Evolutionary conservation across 1,140 invertebrate species (phyloP).

Genomic region (Bicyclus anynana): DNA sequence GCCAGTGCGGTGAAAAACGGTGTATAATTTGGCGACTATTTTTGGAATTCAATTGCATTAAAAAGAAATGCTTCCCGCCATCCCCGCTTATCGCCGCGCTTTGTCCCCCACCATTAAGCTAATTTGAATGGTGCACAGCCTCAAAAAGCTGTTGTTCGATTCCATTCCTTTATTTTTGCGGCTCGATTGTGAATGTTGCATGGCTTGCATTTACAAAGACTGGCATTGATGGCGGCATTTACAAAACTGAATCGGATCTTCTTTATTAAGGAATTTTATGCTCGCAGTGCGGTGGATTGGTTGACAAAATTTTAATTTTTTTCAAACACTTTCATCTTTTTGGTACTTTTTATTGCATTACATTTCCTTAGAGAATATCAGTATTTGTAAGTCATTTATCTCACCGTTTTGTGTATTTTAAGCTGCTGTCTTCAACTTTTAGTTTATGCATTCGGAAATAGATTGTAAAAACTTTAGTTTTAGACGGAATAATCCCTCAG

Average conservation of each 20-base stretch:
- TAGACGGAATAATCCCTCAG: slow-evolving; percentile 49
- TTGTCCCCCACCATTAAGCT: slow-evolving; percentile 72
- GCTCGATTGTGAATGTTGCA: slow-evolving; percentile 54
- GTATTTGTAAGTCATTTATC: no score
- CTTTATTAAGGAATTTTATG: slow-evolving; percentile 22
- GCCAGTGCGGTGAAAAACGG: slow-evolving; percentile 15
- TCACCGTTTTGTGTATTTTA: no score
- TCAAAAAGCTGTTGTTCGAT: slow-evolving; percentile 71
- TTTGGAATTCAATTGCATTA: slow-evolving; percentile 50
- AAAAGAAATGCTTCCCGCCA: slow-evolving; percentile 44
- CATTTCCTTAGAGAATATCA: no score
- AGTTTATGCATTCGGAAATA: slow-evolving; percentile 30
- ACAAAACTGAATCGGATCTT: slow-evolving; percentile 40
- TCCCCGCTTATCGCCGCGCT: slow-evolving; percentile 61
- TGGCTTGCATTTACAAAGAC: slow-evolving; percentile 60
- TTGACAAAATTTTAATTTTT: background rate
- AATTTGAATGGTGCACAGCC: slow-evolving; percentile 71
- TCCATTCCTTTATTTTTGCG: slow-evolving; percentile 60
- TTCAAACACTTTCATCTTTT: background rate
- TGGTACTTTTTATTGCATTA: no score
- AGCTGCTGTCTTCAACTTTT: background rate
- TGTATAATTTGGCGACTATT: slow-evolving; percentile 32
- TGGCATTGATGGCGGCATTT: slow-evolving; percentile 56
- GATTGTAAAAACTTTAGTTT: slow-evolving; percentile 40
- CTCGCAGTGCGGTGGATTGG: background rate